Percentiles rank a stretch among this genome's conserved stretches.
Evolutionary conservation across 2,797 vertebrate species (phyloP).

Genomic region (Schizothorax lantsangensis): DNA sequence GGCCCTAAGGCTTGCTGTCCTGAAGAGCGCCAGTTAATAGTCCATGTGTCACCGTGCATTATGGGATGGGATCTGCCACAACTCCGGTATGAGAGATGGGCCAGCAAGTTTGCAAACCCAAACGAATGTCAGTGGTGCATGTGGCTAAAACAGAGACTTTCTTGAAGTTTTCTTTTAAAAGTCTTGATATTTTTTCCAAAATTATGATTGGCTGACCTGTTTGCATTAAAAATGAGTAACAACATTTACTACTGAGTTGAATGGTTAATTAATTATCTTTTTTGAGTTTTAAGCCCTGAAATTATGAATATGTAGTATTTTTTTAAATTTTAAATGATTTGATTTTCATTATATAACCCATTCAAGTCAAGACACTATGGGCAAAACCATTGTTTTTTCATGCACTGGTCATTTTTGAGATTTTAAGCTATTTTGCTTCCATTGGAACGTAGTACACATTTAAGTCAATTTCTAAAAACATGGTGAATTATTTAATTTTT

Average conservation of each 20-base stretch:
- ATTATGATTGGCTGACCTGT: background rate
- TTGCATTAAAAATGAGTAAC: background rate
- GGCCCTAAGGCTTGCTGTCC: background rate
- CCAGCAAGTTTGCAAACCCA: background rate
- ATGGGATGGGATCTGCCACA: background rate
- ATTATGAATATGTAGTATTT: background rate
- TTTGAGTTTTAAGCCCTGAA: background rate
- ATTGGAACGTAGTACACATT: background rate
- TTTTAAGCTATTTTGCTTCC: background rate
- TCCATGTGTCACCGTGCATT: background rate
- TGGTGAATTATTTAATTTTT: background rate
- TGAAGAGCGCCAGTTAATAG: background rate
- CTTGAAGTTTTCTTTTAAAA: too few relatives aligned
- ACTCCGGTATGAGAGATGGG: background rate
- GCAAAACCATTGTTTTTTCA: background rate
- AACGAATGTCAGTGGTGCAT: background rate
- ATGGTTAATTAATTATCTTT: background rate
- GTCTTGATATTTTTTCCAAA: too few relatives aligned
- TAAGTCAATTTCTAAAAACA: background rate
- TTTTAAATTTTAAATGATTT: background rate
- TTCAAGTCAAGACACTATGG: background rate
- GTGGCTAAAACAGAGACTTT: too few relatives aligned
- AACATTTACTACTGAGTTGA: background rate
- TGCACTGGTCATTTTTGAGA: background rate
- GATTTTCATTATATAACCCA: background rate